Conservation (phyloP, 1,140 invertebrate species). For the Eciton burchellii region DNA sequence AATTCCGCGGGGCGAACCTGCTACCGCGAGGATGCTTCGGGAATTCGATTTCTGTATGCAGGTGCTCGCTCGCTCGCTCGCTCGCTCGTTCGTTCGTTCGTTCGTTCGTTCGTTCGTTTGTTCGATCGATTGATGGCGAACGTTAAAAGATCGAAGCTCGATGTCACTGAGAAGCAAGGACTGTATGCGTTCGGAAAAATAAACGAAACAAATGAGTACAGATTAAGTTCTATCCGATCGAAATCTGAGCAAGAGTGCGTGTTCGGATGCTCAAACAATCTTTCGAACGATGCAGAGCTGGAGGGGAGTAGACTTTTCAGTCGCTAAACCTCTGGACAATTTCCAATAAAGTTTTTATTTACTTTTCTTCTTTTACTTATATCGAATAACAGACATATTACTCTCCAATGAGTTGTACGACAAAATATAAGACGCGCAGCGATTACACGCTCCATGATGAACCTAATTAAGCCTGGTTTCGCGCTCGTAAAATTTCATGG, state of each 20-base stretch:
- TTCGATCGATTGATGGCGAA: constrained; percentile 48
- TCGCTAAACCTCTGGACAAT: too few relatives aligned
- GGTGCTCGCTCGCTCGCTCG: constrained; percentile 25
- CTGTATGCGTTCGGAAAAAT: neutral
- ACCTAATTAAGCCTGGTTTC: constrained; percentile 42
- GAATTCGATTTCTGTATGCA: constrained; percentile 65
- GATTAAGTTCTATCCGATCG: neutral
- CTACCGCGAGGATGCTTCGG: constrained; percentile 24
- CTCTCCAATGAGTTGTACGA: constrained; percentile 11
- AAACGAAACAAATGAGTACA: neutral
- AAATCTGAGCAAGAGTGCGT: too few relatives aligned
- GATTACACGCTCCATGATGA: constrained; percentile 33
- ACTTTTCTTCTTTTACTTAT: neutral
- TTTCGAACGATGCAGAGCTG: too few relatives aligned
- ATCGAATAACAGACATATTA: neutral
- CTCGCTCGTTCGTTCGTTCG: constrained; percentile 39
- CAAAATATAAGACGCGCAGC: constrained; percentile 31
- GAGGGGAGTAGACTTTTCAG: too few relatives aligned
- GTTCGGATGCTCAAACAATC: too few relatives aligned
- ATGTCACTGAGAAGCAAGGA: neutral
- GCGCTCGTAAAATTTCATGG: constrained; percentile 50
- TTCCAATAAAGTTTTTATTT: too few relatives aligned
- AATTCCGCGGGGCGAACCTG: constrained; percentile 54
- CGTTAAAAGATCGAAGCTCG: neutral
- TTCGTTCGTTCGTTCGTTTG: neutral